phyloP scores from a whole-genome alignment of 2,888 invertebrate species.

The Helicoverpa assulta region DNA sequence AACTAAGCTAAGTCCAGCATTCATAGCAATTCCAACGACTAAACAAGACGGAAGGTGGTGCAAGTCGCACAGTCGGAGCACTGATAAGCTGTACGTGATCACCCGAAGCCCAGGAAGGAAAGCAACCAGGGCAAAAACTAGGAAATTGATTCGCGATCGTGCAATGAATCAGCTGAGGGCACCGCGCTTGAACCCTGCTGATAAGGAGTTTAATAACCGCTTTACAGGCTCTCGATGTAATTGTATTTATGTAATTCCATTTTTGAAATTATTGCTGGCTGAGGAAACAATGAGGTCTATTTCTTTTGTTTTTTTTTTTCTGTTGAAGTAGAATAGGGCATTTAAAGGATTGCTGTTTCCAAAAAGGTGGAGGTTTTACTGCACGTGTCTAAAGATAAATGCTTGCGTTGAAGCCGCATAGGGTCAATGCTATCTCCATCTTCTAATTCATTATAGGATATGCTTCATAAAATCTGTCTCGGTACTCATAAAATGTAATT shows the following conservation, averaged over 20 bases:
- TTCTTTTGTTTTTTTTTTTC: background rate
- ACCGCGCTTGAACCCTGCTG: slow-evolving; percentile 50
- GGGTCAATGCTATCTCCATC: background rate
- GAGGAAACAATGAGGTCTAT: background rate
- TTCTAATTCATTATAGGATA: background rate
- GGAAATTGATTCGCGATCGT: slow-evolving; percentile 65
- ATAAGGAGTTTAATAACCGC: slow-evolving; percentile 54
- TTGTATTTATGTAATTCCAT: slow-evolving; percentile 1
- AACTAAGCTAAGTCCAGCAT: slow-evolving; percentile 32
- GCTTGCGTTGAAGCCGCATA: background rate
- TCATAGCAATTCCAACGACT: slow-evolving; percentile 29
- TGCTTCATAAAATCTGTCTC: background rate
- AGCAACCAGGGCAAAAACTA: slow-evolving; percentile 58
- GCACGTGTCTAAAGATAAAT: background rate
- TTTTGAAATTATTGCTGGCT: background rate
- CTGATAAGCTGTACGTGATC: slow-evolving; percentile 65
- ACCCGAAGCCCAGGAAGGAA: slow-evolving; percentile 63
- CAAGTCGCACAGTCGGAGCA: slow-evolving; percentile 34
- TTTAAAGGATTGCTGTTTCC: background rate
- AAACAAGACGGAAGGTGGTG: slow-evolving; percentile 50
- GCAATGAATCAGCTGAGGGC: slow-evolving; percentile 60
- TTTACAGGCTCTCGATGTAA: slow-evolving; percentile 9
- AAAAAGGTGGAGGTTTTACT: background rate
- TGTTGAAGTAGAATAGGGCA: too few relatives aligned
- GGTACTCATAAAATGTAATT: slow-evolving; percentile 1